A percentile compares a stretch with the other conserved stretches of the same genome.
These are phyloP conservation scores for Sylvilagus floridanus DNA, from an alignment of 2,797 vertebrate genomes.

Conservation along the genomic window DNA sequence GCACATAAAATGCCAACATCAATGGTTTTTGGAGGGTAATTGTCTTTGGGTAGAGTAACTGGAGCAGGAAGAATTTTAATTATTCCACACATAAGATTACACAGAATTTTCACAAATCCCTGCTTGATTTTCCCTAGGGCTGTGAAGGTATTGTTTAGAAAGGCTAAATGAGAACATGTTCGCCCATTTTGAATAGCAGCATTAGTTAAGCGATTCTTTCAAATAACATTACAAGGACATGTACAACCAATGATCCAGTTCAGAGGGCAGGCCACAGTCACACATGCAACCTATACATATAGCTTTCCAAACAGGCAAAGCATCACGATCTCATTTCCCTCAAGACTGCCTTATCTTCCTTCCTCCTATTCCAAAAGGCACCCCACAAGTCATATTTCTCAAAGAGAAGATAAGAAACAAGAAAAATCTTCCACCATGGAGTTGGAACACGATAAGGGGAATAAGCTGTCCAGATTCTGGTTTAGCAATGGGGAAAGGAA, in stretches of 20 bases:
- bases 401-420: slow-evolving; percentile 58
- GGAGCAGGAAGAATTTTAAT: neutral
- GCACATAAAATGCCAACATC: neutral
- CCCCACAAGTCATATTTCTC: slow-evolving; percentile 68
- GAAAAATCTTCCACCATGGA: slow-evolving; percentile 62
- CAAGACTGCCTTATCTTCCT: slow-evolving; percentile 57
- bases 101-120: neutral
- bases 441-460: slow-evolving; percentile 77
- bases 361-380: slow-evolving; percentile 55
- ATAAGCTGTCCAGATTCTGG: slow-evolving; percentile 70
- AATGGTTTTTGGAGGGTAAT: neutral
- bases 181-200: neutral
- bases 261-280: neutral
- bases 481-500: slow-evolving; percentile 71
- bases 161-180: neutral
- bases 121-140: neutral
- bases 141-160: neutral
- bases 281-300: rapidly evolving
- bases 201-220: neutral
- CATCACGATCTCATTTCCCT: neutral
- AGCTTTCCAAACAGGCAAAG: neutral
- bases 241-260: neutral
- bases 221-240: neutral
- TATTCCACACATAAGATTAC: neutral
- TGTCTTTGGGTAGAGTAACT: neutral